Percentiles rank a stretch among this genome's conserved stretches.
Conservation (phyloP, 1,140 invertebrate species). For the Zaprionus davidi region DNA sequence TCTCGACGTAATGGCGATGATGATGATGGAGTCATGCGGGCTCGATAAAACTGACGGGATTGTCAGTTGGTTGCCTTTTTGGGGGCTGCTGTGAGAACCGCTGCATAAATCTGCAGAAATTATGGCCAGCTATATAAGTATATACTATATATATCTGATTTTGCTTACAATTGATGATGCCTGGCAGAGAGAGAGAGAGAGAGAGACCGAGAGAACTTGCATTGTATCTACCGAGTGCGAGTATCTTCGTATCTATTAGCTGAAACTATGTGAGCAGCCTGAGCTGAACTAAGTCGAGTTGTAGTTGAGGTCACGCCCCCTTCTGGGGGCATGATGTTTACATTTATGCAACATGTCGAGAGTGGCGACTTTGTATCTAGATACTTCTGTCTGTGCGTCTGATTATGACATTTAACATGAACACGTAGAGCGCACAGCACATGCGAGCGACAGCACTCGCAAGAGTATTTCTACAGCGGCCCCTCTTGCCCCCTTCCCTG, state of each 20-base stretch:
- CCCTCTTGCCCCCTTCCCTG: constrained; percentile 18
- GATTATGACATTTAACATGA: constrained; percentile 82
- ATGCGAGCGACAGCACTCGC: constrained; percentile 68
- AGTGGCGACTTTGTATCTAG: constrained; percentile 66
- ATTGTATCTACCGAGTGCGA: constrained; percentile 6
- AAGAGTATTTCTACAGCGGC: constrained; percentile 23
- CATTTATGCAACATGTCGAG: constrained; percentile 59
- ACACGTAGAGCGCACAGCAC: constrained; percentile 72
- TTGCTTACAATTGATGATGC: constrained; percentile 55
- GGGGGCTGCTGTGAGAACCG: constrained; percentile 37
- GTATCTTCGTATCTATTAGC: constrained; percentile 50
- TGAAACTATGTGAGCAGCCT: constrained; percentile 48
- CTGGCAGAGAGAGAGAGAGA: neutral
- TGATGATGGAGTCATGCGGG: constrained; percentile 64
- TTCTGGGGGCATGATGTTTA: constrained; percentile 55
- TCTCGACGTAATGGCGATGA: constrained; percentile 6
- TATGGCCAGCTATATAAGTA: constrained; percentile 39
- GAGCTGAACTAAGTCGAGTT: constrained; percentile 3
- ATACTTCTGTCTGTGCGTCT: constrained; percentile 53
- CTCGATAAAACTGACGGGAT: constrained; percentile 55
- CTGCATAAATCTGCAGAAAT: constrained; percentile 60
- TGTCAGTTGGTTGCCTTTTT: constrained; percentile 38
- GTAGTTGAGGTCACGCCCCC: constrained; percentile 50
- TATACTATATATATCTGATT: constrained; percentile 1
- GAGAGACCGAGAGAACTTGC: constrained; percentile 11